Base-by-base conservation (phyloP, 2,113 vertebrate species). In the Alligator sinensis region DNA sequence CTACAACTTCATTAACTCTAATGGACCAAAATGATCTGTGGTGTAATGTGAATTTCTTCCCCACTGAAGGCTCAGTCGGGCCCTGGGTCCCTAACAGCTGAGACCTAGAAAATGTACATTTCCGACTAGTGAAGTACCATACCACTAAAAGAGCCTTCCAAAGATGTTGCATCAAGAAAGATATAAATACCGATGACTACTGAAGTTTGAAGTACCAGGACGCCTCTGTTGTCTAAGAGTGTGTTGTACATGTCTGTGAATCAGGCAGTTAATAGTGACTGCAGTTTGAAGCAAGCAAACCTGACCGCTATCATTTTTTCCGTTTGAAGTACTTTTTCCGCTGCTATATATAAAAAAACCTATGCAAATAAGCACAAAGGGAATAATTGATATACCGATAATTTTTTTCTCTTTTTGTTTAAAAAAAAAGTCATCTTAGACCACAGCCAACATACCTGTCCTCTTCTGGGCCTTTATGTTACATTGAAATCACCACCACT, bases 241-340 rank as follows among this genome's bases (percentile, higher is more conserved):
- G 86, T 80, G 84, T 62, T 77, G 60, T 86, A 27, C 70, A 58
- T 91, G 83, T 97, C 93, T 96, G 86, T 83, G 88, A 94, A 92
- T 85, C 66, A 4, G 80, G 24, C 87, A 84, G 81, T 88, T 95
- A 94, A 95, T 97, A 95, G 95, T 96, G 92, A 93, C 95, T 95
- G 97, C 89, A 95, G 90, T 95, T 72, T 96, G 97, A 97, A 82
- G 97, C 93, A 93, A 95, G 83, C 80, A 61, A 87, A 34, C 82
- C 93, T 89, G 62, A 68, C 64, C 83, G 66, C 68, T 90, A 59
- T 91, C 84, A 87, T 70, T 77, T 96, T 97, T 92, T 90, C 75
- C 82, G 92, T 91, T 89, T 74, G 59, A 87, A 95, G 64, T 27
- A 93, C 81, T 86, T 87, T 88, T 58, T 75, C 82, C 96, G 94